Base-by-base conservation (phyloP, 2,888 invertebrate species). In the Thalpophila matura region DNA sequence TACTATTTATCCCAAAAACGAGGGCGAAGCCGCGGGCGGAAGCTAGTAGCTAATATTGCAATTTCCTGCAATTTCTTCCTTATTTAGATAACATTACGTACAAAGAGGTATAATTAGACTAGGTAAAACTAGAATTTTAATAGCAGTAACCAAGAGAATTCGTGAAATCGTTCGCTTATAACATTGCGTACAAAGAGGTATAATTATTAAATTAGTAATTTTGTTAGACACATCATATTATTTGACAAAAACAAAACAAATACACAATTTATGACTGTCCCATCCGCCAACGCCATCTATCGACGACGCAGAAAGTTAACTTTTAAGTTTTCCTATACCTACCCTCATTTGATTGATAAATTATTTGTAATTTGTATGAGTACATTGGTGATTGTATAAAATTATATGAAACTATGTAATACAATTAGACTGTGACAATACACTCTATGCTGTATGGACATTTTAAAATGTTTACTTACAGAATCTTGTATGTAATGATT, bases 401-500 rank as follows among this genome's bases (percentile, higher is more conserved):
- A 4, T 12, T 20, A 40, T 4, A 22, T 42, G 29, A 20, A 33
- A 58, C 43, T 35, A 61, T 27, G 4, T 22, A 56, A 31, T 43
- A 47, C 18, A 56, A 40, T 40, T n/a, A n/a, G n/a, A n/a, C n/a
- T n/a, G n/a, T n/a, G n/a, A n/a, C n/a, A 56, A 31, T 43, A 47
- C 18, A 56, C 35, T 40, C 46, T 18, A 27, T 12, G 6, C 16
- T 31, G 10, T 49, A 20, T 3, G 18, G 18, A 49, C 2, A 0
- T 38, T 37, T 53, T 47, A 22, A 51, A 57, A 24, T 43, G 43
- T 16, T 49, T 62, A 80, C 74, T 74, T 46, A 67, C 60, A 45
- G 24, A 61, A 71, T 75, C 85, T 85, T 85, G 84, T 85, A 86
- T 82, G 84, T 77, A 79, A 62, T 76, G 38, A 14, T n/a, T 14